These are phyloP conservation scores for Mizuhopecten yessoensis DNA, from an alignment of 1,140 invertebrate genomes.

Conservation along the genomic window DNA sequence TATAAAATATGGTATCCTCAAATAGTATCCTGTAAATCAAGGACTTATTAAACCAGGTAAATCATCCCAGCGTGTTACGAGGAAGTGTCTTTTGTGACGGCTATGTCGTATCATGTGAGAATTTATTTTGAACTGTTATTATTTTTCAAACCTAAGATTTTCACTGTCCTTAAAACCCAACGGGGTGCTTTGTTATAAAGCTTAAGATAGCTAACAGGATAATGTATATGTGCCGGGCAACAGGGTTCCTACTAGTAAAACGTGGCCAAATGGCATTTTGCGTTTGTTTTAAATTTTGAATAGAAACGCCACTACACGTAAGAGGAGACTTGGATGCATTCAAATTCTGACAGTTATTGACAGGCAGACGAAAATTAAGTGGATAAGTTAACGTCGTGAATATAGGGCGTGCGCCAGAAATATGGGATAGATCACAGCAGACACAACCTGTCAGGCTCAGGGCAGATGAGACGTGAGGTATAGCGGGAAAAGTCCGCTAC, in stretches of 20 bases:
- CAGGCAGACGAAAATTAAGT: conserved; percentile 38
- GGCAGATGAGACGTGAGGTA: background rate
- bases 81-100: background rate
- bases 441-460: background rate
- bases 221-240: conserved; percentile 32
- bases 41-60: conserved; percentile 18
- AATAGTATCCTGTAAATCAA: background rate
- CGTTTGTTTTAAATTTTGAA: conserved; percentile 36
- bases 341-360: conserved; percentile 39
- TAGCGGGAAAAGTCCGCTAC: background rate
- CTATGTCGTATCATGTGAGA: background rate
- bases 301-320: conserved; percentile 37
- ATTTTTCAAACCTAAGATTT: conserved; percentile 14
- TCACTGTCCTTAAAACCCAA: conserved; percentile 32
- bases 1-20: background rate
- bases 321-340: conserved; percentile 24
- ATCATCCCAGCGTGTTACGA: conserved; percentile 15
- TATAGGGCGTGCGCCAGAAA: conserved; percentile 36
- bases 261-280: conserved; percentile 24
- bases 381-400: conserved; percentile 32
- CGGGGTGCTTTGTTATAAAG: conserved; percentile 11
- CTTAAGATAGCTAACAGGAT: conserved; percentile 11
- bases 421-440: conserved; percentile 25
- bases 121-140: conserved; percentile 40
- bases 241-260: conserved; percentile 10